phyloP scores from a whole-genome alignment of 2,113 vertebrate species.

The Oreamnos americanus region DNA sequence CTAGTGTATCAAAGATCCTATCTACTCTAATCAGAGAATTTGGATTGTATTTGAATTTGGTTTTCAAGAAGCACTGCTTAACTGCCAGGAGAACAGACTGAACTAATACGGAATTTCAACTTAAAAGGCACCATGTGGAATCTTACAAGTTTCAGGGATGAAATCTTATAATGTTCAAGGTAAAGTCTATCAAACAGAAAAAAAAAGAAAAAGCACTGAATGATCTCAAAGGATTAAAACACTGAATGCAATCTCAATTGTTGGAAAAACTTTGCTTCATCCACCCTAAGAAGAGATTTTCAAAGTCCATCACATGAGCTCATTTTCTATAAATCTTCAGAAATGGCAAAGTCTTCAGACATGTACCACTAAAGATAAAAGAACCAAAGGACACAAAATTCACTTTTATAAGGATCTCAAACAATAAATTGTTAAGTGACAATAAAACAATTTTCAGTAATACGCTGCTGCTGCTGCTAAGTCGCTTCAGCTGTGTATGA shows the following conservation, averaged over 20 bases:
- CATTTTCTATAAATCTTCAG: not conserved
- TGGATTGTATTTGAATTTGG: not conserved
- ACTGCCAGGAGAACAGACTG: not conserved
- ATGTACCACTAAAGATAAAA: not conserved
- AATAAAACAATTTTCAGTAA: fast-evolving
- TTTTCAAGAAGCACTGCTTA: not conserved
- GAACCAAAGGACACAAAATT: not conserved
- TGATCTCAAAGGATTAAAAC: not conserved
- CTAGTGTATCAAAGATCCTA: not conserved
- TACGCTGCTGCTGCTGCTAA: no score
- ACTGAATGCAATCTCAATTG: not conserved
- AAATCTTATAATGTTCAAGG: not conserved
- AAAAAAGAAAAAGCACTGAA: not conserved
- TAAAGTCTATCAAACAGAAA: not conserved
- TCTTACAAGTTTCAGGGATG: not conserved
- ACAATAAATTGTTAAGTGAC: not conserved
- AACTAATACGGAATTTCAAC: not conserved
- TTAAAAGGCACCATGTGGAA: slow-evolving; percentile 16
- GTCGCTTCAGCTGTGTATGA: no score
- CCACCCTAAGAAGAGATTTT: not conserved
- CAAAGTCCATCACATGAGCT: not conserved
- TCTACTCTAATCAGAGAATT: not conserved
- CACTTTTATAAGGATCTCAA: not conserved
- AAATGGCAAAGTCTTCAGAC: not conserved
- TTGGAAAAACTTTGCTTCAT: not conserved